Conservation (phyloP, 2,888 invertebrate species). For the Plebejus argus region DNA sequence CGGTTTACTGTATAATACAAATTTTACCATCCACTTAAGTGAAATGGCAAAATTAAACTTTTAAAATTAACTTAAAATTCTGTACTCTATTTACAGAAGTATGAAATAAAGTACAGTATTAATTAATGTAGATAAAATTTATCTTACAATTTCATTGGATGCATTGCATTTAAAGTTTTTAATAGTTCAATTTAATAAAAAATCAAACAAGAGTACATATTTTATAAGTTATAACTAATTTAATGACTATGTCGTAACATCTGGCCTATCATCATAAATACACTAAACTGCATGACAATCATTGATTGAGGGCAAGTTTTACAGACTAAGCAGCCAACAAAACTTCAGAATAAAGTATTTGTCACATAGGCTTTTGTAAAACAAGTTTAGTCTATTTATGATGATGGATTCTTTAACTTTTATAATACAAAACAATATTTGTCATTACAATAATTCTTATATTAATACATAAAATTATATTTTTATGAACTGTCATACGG, state of each 20-base stretch:
- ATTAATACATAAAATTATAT: not conserved
- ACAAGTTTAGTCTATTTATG: not conserved
- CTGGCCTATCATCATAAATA: slow-evolving; percentile 62
- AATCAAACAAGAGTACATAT: slow-evolving; percentile 72
- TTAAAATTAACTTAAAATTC: slow-evolving; percentile 53
- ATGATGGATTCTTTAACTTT: slow-evolving; percentile 2
- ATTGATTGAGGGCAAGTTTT: too few relatives aligned
- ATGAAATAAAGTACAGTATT: slow-evolving; percentile 59
- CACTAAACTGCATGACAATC: slow-evolving; percentile 40
- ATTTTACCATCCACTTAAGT: slow-evolving; percentile 19
- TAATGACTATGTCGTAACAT: slow-evolving; percentile 60
- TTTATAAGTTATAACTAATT: slow-evolving; percentile 62
- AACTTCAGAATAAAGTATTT: not conserved
- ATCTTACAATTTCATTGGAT: slow-evolving; percentile 78
- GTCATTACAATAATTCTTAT: not conserved
- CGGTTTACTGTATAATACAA: slow-evolving; percentile 18
- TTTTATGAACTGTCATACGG: slow-evolving; percentile 19
- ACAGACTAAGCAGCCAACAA: not conserved
- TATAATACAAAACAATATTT: slow-evolving; percentile 24
- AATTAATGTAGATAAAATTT: slow-evolving; percentile 72
- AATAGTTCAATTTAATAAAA: slow-evolving; percentile 78
- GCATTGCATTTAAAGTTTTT: slow-evolving; percentile 77
- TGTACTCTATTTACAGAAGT: slow-evolving; percentile 43
- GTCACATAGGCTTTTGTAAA: not conserved
- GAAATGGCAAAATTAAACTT: slow-evolving; percentile 55